Evolutionary conservation across 2,888 invertebrate genomes (phyloP), one percentile per base, ranked within the genome.

Genomic region (Eledone cirrhosa): DNA sequence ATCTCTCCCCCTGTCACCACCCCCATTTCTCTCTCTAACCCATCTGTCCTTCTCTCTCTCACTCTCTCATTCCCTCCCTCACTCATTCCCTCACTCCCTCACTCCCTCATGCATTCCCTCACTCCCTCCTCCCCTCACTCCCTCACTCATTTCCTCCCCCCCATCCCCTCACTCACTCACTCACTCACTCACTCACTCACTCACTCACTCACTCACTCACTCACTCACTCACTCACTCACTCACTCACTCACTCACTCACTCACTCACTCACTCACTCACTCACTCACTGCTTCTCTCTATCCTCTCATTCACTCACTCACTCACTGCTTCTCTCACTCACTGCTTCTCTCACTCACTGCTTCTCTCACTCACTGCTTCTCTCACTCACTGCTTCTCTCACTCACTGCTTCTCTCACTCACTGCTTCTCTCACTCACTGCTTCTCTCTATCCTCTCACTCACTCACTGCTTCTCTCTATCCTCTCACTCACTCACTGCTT

Each of bases 281-380:
- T 48, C 59, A 48, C 59, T 48, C 63, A 48, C 24, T 27, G n/a
- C 59, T 74, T 67, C 27, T 77, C 53, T 63, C 41, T 22, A 24
- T 59, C 63, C 27, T n/a, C 63, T 69, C 59, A 69, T 41, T 63
- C 63, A 33, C 48, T 16, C 24, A 41, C 47, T 27, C 67, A 48
- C 53, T 41, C n/a, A 19, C 53, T 24, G 31, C 53, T 69, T 5
- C 47, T 27, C 5, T 33, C 8, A 16, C 33, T 41, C 48, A 33
- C 41, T 22, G 0, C 48, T 65, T 47, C 29, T 63, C 78, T 72
- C 27, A 41, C 11, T 59, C 78, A 33, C 48, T 24, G 65, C n/a
- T 74, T 78, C 8, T n/a, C 48, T 47, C 63, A 48, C n/a, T 48
- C 77, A 14, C 72, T 65, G 19, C 78, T 78, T 69, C 48, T 69